Conservation (phyloP, 2,888 invertebrate species). For the Amaurobius ferox region DNA sequence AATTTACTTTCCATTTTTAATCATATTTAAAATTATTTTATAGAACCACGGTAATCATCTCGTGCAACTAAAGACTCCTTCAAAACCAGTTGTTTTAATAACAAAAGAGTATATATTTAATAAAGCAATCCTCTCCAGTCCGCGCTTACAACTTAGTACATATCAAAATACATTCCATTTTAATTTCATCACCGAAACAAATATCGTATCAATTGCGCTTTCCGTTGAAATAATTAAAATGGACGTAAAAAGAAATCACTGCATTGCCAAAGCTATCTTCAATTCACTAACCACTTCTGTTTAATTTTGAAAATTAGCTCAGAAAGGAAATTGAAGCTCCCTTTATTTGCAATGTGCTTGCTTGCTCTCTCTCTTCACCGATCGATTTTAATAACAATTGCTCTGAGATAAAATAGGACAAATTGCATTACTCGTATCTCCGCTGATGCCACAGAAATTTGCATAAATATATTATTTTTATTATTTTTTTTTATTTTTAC, state of each 20-base stretch:
- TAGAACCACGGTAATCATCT: no score
- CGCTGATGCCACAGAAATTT: constrained; percentile 20
- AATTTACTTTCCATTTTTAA: no score
- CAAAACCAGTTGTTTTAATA: neutral
- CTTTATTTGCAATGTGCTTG: neutral
- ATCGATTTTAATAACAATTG: constrained; percentile 34
- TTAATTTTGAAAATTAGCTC: constrained; percentile 17
- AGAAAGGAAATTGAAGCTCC: constrained; percentile 16
- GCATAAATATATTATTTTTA: constrained; percentile 22
- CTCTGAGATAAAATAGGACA: constrained; percentile 8
- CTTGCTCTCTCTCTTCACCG: neutral
- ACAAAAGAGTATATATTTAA: neutral
- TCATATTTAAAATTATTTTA: no score
- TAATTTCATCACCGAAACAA: neutral
- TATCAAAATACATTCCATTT: neutral
- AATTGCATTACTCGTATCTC: constrained; percentile 23
- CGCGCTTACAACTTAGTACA: neutral
- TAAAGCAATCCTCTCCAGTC: neutral
- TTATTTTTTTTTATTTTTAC: no score
- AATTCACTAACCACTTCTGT: constrained; percentile 3
- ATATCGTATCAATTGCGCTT: neutral
- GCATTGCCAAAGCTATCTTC: neutral
- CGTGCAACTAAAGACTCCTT: no score
- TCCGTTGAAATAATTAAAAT: neutral
- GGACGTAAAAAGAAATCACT: neutral